These are phyloP conservation scores for Abrostola tripartita DNA, from an alignment of 2,888 invertebrate genomes.

Conservation along the genomic window DNA sequence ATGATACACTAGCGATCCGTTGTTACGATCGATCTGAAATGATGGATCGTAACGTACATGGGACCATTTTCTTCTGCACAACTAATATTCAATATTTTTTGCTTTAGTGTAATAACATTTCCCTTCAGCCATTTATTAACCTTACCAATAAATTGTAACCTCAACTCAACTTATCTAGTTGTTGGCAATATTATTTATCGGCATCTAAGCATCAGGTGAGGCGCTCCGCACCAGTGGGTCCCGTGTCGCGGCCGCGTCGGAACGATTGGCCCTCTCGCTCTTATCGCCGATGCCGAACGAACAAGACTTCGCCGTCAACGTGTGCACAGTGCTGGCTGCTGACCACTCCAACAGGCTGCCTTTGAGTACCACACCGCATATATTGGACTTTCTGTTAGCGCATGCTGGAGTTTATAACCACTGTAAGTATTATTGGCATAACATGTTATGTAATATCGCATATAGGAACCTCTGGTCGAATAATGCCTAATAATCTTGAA, in stretches of 20 bases:
- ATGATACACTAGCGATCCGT: no score
- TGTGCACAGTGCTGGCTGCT: constrained; percentile 97
- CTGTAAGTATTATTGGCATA: constrained; percentile 87
- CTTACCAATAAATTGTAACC: neutral
- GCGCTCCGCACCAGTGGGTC: constrained; percentile 67
- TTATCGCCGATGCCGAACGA: constrained; percentile 99
- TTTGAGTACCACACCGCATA: constrained; percentile 94
- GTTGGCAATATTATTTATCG: constrained; percentile 54
- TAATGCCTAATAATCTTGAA: no score
- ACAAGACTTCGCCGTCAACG: constrained; percentile 99
- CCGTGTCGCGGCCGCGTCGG: constrained; percentile 87
- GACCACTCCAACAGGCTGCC: constrained; percentile 97
- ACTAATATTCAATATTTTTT: no score
- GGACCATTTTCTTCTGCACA: no score
- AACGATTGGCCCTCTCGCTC: constrained; percentile 96
- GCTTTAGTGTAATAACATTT: no score
- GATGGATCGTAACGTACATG: no score
- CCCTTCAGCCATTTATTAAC: no score
- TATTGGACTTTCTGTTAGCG: constrained; percentile 96
- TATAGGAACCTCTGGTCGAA: no score
- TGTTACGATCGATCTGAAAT: no score
- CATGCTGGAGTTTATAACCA: constrained; percentile 98
- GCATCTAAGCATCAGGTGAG: constrained; percentile 78
- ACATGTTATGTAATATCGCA: no score
- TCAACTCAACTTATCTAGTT: constrained; percentile 14